phyloP scores from a whole-genome alignment of 2,888 invertebrate species.

The Eristalis pertinax region DNA sequence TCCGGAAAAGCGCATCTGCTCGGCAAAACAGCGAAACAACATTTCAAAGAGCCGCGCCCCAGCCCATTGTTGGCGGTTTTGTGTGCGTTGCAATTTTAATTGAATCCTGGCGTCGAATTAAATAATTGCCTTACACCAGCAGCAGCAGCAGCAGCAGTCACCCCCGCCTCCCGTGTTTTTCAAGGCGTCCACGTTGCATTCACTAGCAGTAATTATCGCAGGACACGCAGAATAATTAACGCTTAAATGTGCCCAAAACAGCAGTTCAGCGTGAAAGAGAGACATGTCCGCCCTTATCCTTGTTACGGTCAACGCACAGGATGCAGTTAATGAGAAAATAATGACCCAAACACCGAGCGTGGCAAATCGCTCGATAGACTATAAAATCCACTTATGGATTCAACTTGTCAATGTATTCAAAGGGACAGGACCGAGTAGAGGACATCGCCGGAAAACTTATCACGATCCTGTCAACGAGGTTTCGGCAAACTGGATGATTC shows the following conservation, averaged over 20 bases:
- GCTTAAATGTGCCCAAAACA: constrained; percentile 13
- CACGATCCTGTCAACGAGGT: constrained; percentile 49
- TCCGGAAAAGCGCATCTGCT: not conserved
- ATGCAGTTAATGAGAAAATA: constrained; percentile 31
- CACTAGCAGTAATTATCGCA: constrained; percentile 22
- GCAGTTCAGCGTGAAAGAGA: not conserved
- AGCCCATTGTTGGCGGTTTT: not conserved
- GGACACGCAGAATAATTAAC: constrained; percentile 19
- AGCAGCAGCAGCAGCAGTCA: not conserved
- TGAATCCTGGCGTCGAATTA: constrained; percentile 43
- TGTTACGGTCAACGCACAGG: constrained; percentile 24
- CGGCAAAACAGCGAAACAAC: not conserved
- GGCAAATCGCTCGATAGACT: constrained; percentile 18
- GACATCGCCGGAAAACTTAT: constrained; percentile 7
- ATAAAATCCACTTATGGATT: constrained; percentile 29
- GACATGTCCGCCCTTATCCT: not conserved
- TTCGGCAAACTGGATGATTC: constrained; percentile 36
- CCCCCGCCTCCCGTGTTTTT: not conserved
- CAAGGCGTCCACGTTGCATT: not conserved
- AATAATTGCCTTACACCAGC: constrained; percentile 31
- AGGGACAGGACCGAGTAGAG: constrained; percentile 16
- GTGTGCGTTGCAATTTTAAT: constrained; percentile 50
- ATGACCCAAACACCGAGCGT: not conserved
- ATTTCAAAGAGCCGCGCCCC: not conserved
- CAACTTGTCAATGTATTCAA: constrained; percentile 44